A percentile compares a stretch with the other conserved stretches of the same genome.
Conservation (phyloP, 2,113 vertebrate species). For the Panthera tigris region DNA sequence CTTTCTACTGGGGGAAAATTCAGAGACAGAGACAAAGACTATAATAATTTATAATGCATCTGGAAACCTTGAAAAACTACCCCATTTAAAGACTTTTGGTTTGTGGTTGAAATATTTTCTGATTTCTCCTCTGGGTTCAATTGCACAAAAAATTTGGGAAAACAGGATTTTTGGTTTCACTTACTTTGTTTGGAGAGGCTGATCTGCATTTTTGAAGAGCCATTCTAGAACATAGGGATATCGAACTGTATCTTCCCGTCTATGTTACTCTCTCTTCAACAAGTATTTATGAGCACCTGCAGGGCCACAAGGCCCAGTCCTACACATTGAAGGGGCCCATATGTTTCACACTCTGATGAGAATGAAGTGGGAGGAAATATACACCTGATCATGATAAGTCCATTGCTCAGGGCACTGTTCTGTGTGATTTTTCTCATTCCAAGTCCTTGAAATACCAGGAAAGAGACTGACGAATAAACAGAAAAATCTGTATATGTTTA, state of each 20-base stretch:
- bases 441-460: not conserved
- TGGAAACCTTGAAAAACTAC: conserved; percentile 29
- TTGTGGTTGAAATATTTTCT: conserved; percentile 33
- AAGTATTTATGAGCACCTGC: not conserved
- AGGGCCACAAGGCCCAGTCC: not conserved
- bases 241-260: not conserved
- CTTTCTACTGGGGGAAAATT: not conserved
- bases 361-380: conserved; percentile 14
- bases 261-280: not conserved
- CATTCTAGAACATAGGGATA: not conserved
- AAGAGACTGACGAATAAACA: not conserved
- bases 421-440: not conserved
- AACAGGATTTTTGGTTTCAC: conserved; percentile 3
- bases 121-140: conserved; percentile 24
- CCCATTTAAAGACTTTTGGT: not conserved
- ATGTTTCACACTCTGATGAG: not conserved
- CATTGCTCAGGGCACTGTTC: not conserved
- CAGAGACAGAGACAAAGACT: conserved; percentile 7
- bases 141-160: not conserved
- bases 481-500: not conserved
- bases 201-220: not conserved
- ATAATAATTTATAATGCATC: not conserved
- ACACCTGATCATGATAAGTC: not conserved
- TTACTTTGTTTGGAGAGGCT: not conserved
- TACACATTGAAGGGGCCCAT: not conserved